Conservation (phyloP, 1,140 invertebrate species). For the Oreohelix idahoensis region DNA sequence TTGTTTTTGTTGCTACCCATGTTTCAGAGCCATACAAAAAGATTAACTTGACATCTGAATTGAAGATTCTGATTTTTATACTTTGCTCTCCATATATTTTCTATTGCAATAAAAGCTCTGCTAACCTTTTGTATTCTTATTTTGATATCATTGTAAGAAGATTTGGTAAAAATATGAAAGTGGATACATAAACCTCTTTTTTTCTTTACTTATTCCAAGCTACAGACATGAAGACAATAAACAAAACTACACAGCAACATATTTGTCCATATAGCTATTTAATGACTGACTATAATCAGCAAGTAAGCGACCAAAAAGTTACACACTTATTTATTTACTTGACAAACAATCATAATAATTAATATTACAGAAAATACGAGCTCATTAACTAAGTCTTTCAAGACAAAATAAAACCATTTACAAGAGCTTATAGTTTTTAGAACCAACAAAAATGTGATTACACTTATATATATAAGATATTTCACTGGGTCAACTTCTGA, state of each 20-base stretch:
- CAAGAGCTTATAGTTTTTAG: neutral
- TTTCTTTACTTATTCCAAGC: too few relatives aligned
- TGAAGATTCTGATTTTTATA: too few relatives aligned
- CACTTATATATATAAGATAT: neutral
- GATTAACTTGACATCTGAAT: too few relatives aligned
- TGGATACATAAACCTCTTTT: too few relatives aligned
- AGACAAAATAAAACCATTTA: neutral
- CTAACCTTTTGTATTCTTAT: too few relatives aligned
- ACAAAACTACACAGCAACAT: neutral
- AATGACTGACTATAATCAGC: slow-evolving; percentile 40
- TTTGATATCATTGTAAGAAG: too few relatives aligned
- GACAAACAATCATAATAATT: slow-evolving; percentile 21
- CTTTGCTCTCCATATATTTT: too few relatives aligned
- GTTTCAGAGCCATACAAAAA: too few relatives aligned
- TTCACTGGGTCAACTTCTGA: neutral
- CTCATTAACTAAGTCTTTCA: slow-evolving; percentile 17
- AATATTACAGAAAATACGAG: slow-evolving; percentile 18
- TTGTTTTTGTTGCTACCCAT: too few relatives aligned
- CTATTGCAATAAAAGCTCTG: too few relatives aligned
- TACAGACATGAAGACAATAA: neutral
- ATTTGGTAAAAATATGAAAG: too few relatives aligned
- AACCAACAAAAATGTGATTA: neutral
- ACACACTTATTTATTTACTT: slow-evolving; percentile 23
- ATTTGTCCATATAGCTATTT: slow-evolving; percentile 32
- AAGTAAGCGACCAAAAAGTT: slow-evolving; percentile 28